Evolutionary conservation across 2,888 invertebrate species (phyloP).

Genomic region (Catocala nupta): DNA sequence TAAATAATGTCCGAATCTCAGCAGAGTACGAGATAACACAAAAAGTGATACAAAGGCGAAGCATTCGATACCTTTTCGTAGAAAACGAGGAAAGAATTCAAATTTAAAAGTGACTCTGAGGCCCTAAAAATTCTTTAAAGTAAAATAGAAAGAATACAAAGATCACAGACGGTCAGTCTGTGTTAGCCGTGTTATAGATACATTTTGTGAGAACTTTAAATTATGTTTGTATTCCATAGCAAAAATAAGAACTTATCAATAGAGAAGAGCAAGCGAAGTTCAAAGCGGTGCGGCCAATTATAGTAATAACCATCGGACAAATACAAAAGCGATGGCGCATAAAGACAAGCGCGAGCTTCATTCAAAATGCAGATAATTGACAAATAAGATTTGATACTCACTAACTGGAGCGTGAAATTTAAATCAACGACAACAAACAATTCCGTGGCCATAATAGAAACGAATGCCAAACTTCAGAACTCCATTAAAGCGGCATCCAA

Average conservation of each 20-base stretch:
- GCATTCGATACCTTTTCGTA: conserved; percentile 85
- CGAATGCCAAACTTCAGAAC: conserved; percentile 81
- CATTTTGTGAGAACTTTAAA: conserved; percentile 25
- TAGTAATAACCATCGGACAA: conserved; percentile 50
- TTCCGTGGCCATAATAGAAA: conserved; percentile 79
- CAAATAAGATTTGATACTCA: conserved; percentile 75
- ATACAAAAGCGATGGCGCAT: conserved; percentile 54
- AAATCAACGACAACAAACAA: conserved; percentile 82
- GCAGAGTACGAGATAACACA: conserved; percentile 77
- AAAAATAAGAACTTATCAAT: neutral
- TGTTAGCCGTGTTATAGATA: conserved; percentile 59
- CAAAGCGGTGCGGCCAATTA: conserved; percentile 47
- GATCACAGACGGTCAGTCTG: conserved; percentile 64
- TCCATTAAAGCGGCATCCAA: conserved; percentile 80
- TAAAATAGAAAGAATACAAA: conserved; percentile 72
- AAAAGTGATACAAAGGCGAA: conserved; percentile 87
- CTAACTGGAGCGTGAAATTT: conserved; percentile 79
- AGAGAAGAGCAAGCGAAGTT: conserved; percentile 14
- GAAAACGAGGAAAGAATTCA: conserved; percentile 85
- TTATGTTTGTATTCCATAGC: conserved; percentile 19
- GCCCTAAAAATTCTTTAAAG: conserved; percentile 77
- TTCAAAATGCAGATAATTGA: conserved; percentile 65
- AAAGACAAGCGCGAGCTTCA: conserved; percentile 54
- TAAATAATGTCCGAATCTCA: conserved; percentile 80
- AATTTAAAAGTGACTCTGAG: conserved; percentile 77